phyloP scores from a whole-genome alignment of 2,113 vertebrate genomes.

The Porphyrio hochstetteri region DNA sequence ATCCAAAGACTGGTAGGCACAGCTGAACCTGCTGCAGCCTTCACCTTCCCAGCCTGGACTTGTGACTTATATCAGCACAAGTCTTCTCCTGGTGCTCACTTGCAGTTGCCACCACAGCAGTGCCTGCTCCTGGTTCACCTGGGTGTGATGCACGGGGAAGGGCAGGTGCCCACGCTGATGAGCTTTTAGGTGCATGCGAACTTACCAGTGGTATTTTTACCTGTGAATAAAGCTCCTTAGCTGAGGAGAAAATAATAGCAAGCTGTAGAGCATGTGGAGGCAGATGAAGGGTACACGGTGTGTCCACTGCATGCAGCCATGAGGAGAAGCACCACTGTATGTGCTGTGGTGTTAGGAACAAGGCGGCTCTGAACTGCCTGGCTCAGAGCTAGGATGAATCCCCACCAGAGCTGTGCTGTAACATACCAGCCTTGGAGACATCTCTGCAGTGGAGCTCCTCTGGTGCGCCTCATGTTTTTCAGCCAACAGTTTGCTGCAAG shows the following conservation, averaged over 20 bases:
- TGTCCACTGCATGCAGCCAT: accelerated
- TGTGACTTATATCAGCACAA: accelerated
- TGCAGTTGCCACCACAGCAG: not conserved
- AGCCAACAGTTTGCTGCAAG: not conserved
- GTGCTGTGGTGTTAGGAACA: not conserved
- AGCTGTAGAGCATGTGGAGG: not conserved
- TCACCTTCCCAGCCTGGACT: not conserved
- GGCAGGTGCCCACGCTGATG: not conserved
- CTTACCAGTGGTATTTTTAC: not conserved
- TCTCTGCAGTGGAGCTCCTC: not conserved
- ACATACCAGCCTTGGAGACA: not conserved
- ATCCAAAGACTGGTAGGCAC: not conserved
- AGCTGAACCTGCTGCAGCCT: not conserved
- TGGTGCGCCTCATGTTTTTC: not conserved
- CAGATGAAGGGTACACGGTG: not conserved
- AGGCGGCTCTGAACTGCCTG: not conserved
- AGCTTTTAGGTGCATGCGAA: not conserved
- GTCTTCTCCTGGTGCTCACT: not conserved
- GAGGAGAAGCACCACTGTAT: not conserved
- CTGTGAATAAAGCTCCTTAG: not conserved
- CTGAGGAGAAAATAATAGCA: not conserved
- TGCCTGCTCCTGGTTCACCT: not conserved
- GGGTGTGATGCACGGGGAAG: not conserved
- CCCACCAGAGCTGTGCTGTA: not conserved
- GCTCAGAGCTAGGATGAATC: not conserved